These are phyloP conservation scores for Oscheius sp. DNA, from an alignment of 2,888 invertebrate genomes.

Conservation along the genomic window DNA sequence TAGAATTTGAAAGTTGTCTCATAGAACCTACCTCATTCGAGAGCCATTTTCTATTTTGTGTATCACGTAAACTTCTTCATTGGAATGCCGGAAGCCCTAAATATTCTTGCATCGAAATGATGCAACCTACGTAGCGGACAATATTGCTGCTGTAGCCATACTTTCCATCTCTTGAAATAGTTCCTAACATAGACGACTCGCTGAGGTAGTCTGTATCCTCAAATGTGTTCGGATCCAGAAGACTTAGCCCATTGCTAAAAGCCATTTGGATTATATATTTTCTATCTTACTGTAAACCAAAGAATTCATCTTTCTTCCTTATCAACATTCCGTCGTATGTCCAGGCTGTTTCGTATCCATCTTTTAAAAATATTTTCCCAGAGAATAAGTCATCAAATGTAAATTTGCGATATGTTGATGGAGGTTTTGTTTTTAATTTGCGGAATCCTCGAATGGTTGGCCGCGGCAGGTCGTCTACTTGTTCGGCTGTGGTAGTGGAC, in stretches of 20 bases:
- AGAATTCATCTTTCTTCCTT: conserved; percentile 42
- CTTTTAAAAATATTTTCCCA: conserved; percentile 44
- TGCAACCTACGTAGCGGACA: conserved; percentile 39
- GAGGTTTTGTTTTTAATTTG: conserved; percentile 17
- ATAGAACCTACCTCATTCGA: not conserved
- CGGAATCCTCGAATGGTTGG: conserved; percentile 27
- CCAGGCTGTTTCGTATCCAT: conserved; percentile 44
- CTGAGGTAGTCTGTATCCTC: conserved; percentile 24
- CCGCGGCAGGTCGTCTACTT: not conserved
- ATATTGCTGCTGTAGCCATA: conserved; percentile 40
- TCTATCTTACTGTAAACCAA: conserved; percentile 8
- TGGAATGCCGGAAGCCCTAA: conserved; percentile 50
- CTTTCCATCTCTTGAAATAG: conserved; percentile 41
- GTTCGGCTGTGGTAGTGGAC: not conserved
- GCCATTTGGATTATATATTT: not conserved
- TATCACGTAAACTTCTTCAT: conserved; percentile 43
- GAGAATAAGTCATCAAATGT: conserved; percentile 51
- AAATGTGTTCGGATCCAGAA: conserved; percentile 22
- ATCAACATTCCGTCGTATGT: conserved; percentile 45
- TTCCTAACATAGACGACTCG: conserved; percentile 25
- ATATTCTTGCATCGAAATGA: not conserved
- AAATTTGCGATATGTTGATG: conserved; percentile 42
- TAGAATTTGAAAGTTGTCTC: not conserved
- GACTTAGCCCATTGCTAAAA: conserved; percentile 17
- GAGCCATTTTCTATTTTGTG: conserved; percentile 42